Percentiles rank a stretch among this genome's conserved stretches.
phyloP scores from a whole-genome alignment of 2,888 invertebrate genomes.

The Drosophila prostipennis region DNA sequence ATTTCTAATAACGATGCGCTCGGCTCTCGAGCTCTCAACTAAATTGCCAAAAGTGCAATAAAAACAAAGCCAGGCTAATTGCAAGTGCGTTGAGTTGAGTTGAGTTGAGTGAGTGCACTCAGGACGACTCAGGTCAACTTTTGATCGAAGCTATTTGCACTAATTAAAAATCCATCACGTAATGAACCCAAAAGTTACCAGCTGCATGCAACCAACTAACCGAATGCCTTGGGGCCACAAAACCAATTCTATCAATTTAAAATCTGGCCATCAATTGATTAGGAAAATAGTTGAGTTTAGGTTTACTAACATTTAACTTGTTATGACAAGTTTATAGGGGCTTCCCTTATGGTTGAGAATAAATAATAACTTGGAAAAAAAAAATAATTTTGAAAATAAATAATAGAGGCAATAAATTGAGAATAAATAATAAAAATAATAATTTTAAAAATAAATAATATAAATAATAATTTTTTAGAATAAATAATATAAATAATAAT shows the following conservation, averaged over 20 bases:
- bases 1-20: constrained; percentile 51
- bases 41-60: constrained; percentile 12
- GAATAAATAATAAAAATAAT: too few species aligned
- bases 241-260: constrained; percentile 17
- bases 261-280: constrained; percentile 9
- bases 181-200: constrained; percentile 7
- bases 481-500: too few species aligned
- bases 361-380: too few species aligned
- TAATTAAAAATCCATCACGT: constrained; percentile 38
- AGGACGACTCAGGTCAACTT: constrained; percentile 8
- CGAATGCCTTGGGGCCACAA: constrained; percentile 6
- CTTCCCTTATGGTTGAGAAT: neutral
- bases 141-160: constrained; percentile 39
- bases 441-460: too few species aligned
- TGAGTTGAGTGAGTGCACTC: constrained; percentile 8
- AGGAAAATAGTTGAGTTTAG: neutral
- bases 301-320: neutral
- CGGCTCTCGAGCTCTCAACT: constrained; percentile 2
- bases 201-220: neutral
- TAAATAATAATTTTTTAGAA: too few species aligned
- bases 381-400: too few species aligned
- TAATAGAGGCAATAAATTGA: too few species aligned
- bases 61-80: constrained; percentile 10
- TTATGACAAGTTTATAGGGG: neutral
- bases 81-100: constrained; percentile 6